A percentile compares a stretch with the other conserved stretches of the same genome.
These are phyloP conservation scores for Lerema accius DNA, from an alignment of 1,140 invertebrate genomes.

Conservation along the genomic window DNA sequence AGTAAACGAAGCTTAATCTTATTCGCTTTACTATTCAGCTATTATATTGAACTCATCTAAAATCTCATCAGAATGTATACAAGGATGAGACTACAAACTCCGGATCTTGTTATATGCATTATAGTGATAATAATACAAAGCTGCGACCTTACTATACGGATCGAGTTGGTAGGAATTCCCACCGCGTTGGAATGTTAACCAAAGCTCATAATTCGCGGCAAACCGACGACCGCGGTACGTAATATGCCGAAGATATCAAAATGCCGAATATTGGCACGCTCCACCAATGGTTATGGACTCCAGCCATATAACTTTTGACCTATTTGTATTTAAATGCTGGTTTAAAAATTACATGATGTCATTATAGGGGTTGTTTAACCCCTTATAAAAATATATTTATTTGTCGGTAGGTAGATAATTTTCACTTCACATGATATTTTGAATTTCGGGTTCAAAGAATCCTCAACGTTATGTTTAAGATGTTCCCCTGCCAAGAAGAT, in stretches of 20 bases:
- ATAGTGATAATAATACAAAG: too few species aligned
- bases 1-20: too few species aligned
- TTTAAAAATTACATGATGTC: background rate
- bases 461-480: too few species aligned
- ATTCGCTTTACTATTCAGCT: too few species aligned
- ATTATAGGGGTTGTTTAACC: too few species aligned
- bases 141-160: conserved; percentile 8
- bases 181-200: conserved; percentile 27
- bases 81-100: background rate
- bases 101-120: conserved; percentile 2
- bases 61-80: background rate
- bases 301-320: conserved; percentile 18
- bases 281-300: conserved; percentile 15
- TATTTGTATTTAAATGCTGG: conserved; percentile 28
- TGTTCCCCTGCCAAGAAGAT: too few species aligned
- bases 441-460: too few species aligned
- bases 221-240: conserved; percentile 25
- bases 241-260: conserved; percentile 30
- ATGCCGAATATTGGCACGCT: conserved; percentile 27
- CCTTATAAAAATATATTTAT: too few species aligned
- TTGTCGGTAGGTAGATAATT: too few species aligned
- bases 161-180: conserved; percentile 7
- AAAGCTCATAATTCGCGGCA: conserved; percentile 28
- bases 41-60: too few species aligned
- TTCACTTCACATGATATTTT: too few species aligned